Conservation (phyloP, 2,113 vertebrate genomes). For the Chrysemys picta region DNA sequence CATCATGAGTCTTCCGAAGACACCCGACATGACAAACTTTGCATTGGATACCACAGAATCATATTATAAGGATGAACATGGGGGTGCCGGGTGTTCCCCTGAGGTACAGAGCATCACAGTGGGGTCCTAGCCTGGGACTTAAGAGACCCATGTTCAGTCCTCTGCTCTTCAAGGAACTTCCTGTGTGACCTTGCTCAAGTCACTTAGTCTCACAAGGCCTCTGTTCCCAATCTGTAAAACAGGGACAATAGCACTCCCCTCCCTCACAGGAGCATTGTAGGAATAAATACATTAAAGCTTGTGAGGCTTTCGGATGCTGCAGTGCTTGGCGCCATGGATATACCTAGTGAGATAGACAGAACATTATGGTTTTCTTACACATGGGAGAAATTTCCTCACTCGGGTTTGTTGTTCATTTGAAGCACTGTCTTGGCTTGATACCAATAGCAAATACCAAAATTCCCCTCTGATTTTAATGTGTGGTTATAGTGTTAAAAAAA, state of each 20-base stretch:
- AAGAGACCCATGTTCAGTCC: neutral
- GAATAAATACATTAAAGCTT: neutral
- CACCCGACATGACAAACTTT: no score
- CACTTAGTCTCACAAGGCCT: neutral
- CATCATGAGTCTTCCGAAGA: no score
- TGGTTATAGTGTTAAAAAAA: neutral
- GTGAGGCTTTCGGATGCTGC: accelerated
- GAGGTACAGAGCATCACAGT: no score
- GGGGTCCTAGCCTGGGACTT: neutral
- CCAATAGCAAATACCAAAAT: neutral
- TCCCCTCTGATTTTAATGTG: neutral
- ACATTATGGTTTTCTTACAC: neutral
- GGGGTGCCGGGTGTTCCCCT: no score
- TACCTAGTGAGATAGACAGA: neutral
- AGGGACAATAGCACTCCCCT: neutral
- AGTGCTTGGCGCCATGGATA: neutral
- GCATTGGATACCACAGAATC: no score
- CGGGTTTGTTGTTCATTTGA: neutral
- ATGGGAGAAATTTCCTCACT: neutral
- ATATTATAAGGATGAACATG: no score
- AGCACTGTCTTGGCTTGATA: neutral
- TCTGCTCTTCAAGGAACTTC: neutral
- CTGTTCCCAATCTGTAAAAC: neutral
- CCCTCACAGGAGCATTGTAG: neutral
- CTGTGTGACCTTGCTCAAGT: neutral